Conservation (phyloP, 2,113 vertebrate species). For the Athene cunicularia region DNA sequence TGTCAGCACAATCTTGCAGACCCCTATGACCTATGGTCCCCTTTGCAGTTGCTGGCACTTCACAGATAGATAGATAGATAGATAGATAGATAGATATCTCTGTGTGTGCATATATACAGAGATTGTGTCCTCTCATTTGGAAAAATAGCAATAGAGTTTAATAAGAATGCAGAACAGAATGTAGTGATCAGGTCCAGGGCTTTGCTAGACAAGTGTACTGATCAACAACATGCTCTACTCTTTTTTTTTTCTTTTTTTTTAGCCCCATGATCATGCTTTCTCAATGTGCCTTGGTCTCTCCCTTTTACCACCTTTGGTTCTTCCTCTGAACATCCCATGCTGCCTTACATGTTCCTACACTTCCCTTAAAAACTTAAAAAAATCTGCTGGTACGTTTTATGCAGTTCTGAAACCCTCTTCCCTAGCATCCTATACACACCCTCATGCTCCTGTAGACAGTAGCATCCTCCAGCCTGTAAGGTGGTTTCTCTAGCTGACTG, state of each 20-base stretch:
- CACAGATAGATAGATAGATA: rapidly evolving
- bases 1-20: not conserved
- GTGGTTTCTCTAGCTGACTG: not conserved
- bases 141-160: not conserved
- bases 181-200: not conserved
- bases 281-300: not conserved
- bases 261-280: not conserved
- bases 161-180: not conserved
- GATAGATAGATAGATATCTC: rapidly evolving
- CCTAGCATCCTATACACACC: not conserved
- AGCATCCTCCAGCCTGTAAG: not conserved
- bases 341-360: not conserved
- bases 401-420: not conserved
- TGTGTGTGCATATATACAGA: rapidly evolving
- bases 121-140: not conserved
- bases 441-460: not conserved
- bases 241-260: not conserved
- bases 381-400: rapidly evolving
- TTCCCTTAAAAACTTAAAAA: not conserved
- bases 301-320: not conserved
- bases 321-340: not conserved
- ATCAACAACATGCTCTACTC: not conserved
- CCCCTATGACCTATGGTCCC: rapidly evolving
- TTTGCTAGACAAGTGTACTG: not conserved
- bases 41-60: not conserved